phyloP scores from a whole-genome alignment of 2,113 vertebrate species.

The Progne subis region DNA sequence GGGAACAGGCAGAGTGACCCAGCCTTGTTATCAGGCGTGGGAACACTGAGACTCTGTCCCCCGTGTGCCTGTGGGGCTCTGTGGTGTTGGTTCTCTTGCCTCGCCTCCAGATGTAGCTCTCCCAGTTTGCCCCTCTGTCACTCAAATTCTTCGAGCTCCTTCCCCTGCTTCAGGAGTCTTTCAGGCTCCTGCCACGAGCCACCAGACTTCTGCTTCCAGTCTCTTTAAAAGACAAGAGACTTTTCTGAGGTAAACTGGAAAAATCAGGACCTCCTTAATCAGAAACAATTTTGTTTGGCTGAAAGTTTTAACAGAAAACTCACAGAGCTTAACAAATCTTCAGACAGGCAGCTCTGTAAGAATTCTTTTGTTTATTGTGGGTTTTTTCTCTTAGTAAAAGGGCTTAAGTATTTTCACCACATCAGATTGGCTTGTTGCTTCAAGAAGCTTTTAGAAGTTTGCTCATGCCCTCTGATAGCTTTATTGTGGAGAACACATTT shows the following conservation, averaged over 20 bases:
- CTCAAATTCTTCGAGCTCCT: neutral
- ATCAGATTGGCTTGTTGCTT: neutral
- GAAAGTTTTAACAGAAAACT: neutral
- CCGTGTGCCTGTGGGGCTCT: no score
- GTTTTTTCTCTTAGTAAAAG: neutral
- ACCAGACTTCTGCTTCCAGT: neutral
- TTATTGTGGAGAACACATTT: neutral
- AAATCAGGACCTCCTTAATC: neutral
- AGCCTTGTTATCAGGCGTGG: accelerated
- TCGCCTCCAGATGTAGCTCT: neutral
- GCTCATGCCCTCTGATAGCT: neutral
- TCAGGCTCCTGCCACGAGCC: neutral
- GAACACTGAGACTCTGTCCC: neutral
- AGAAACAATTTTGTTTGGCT: neutral
- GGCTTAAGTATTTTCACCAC: neutral
- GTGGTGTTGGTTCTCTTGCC: neutral
- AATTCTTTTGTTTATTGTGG: neutral
- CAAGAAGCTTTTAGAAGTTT: neutral
- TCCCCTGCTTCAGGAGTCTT: neutral
- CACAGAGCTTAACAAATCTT: neutral
- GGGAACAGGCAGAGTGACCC: neutral
- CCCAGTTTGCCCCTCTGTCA: neutral
- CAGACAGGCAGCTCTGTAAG: neutral
- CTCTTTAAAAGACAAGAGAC: neutral
- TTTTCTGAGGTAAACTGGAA: neutral